Conservation (phyloP, 1,140 invertebrate species). For the Brachionus sp. region DNA sequence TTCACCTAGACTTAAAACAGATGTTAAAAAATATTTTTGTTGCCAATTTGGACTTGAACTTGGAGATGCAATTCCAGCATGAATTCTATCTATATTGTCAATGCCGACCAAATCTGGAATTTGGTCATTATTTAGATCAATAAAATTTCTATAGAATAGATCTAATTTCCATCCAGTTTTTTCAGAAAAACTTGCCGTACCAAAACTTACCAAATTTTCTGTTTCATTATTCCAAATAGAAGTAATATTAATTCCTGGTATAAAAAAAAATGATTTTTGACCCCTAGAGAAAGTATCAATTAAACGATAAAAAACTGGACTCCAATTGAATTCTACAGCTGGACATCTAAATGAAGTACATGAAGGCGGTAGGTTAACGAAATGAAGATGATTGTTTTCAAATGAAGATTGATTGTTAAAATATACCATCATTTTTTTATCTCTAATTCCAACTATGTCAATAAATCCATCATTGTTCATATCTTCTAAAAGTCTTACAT, state of each 20-base stretch:
- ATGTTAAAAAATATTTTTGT: neutral
- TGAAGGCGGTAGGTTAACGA: neutral
- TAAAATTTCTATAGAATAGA: neutral
- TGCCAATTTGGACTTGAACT: neutral
- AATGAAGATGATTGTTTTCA: neutral
- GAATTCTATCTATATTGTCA: neutral
- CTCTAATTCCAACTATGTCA: neutral
- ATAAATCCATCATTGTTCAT: neutral
- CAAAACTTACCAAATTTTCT: neutral
- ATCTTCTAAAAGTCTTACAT: neutral
- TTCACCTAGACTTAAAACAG: too few relatives aligned
- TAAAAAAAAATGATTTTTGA: neutral
- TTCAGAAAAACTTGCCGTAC: neutral
- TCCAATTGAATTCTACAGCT: neutral
- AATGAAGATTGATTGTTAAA: constrained; percentile 21
- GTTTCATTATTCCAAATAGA: neutral
- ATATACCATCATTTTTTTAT: neutral
- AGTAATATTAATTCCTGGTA: neutral
- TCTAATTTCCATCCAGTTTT: neutral
- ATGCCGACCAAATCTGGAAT: neutral
- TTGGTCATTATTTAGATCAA: constrained; percentile 3
- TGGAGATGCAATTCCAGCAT: neutral
- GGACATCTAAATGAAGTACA: too few relatives aligned
- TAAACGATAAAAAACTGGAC: neutral
- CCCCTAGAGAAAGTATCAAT: neutral